Percentiles rank a stretch among this genome's conserved stretches.
These are phyloP conservation scores for Furcula furcula DNA, from an alignment of 2,888 invertebrate species.

Conservation along the genomic window DNA sequence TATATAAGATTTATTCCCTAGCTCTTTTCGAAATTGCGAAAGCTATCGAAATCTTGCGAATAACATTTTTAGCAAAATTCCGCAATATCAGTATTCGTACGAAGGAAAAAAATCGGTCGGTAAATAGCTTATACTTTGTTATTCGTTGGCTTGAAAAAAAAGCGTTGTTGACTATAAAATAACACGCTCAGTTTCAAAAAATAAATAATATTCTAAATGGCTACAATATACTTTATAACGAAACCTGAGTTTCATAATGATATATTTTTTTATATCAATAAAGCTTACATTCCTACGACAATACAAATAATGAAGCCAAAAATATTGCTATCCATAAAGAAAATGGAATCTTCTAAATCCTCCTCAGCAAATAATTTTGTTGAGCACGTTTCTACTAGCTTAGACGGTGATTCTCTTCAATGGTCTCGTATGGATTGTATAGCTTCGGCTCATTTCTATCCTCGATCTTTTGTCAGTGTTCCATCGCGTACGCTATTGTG, in stretches of 20 bases:
- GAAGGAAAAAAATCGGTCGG: too few species aligned
- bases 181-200: too few species aligned
- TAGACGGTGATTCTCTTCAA: constrained; percentile 31
- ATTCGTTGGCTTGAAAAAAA: too few species aligned
- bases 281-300: neutral
- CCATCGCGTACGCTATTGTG: constrained; percentile 44
- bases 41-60: constrained; percentile 5
- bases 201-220: too few species aligned
- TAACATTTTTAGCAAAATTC: too few species aligned
- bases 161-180: too few species aligned
- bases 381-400: constrained; percentile 36
- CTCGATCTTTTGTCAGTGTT: constrained; percentile 50
- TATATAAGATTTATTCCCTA: constrained; percentile 9
- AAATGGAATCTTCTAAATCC: constrained; percentile 20
- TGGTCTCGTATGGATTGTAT: constrained; percentile 42
- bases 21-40: neutral
- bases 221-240: too few species aligned
- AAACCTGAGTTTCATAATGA: too few species aligned
- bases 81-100: too few species aligned
- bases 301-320: neutral
- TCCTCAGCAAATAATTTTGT: constrained; percentile 34
- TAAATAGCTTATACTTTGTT: too few species aligned
- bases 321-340: constrained; percentile 12
- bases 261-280: too few species aligned
- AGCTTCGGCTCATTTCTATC: constrained; percentile 45